phyloP scores from a whole-genome alignment of 2,797 vertebrate species.

The Zalophus californianus region DNA sequence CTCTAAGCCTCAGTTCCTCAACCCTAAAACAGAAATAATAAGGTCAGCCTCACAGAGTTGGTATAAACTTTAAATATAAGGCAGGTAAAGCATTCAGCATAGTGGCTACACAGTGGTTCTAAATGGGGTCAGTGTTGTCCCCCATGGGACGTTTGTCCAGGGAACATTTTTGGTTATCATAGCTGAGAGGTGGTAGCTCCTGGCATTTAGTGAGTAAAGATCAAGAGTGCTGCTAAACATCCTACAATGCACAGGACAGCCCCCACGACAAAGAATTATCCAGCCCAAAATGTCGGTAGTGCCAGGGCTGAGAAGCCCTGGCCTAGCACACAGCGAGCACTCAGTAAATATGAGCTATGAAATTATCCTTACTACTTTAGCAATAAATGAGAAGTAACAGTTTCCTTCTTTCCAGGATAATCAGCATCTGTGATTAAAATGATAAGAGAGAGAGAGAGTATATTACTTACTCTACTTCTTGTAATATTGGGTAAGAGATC shows the following conservation, averaged over 20 bases:
- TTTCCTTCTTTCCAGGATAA: slow-evolving; percentile 48
- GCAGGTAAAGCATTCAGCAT: not conserved
- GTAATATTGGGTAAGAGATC: slow-evolving; percentile 91
- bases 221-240: not conserved
- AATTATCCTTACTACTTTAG: not conserved
- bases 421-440: slow-evolving; percentile 46
- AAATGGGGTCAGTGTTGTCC: not conserved
- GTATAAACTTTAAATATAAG: not conserved
- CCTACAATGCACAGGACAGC: not conserved
- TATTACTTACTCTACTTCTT: slow-evolving; percentile 89
- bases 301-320: not conserved
- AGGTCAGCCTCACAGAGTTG: not conserved
- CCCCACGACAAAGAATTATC: not conserved
- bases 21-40: not conserved
- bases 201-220: not conserved
- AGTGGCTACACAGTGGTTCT: not conserved
- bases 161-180: not conserved
- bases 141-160: not conserved
- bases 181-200: not conserved
- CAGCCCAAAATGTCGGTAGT: not conserved
- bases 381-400: not conserved
- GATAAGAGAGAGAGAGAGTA: slow-evolving; percentile 8
- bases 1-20: slow-evolving; percentile 17
- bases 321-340: not conserved
- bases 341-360: slow-evolving; percentile 3